These are phyloP conservation scores for Drosophila nigricruria DNA, from an alignment of 2,888 invertebrate species.

Conservation along the genomic window DNA sequence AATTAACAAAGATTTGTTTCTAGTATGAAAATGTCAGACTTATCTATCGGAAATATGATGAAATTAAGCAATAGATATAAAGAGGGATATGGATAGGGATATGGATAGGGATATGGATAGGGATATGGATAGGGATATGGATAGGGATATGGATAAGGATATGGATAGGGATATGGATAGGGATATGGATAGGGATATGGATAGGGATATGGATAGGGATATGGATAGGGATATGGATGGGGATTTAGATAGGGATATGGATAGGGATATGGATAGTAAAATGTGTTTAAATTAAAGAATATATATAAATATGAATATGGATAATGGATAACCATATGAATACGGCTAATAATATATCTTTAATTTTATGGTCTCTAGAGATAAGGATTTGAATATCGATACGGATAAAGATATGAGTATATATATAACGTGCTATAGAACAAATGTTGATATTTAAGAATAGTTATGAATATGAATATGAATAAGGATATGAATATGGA, in stretches of 20 bases:
- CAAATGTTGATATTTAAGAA: too few relatives aligned
- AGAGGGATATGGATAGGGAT: not conserved
- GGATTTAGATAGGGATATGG: not conserved
- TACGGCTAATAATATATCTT: too few relatives aligned
- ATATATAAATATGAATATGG: not conserved
- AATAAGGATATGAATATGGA: too few relatives aligned
- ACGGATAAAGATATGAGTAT: not conserved
- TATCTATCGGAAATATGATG: not conserved
- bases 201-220: not conserved
- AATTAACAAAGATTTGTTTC: not conserved
- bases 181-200: not conserved
- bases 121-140: not conserved
- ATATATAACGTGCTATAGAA: too few relatives aligned
- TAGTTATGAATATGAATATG: not conserved
- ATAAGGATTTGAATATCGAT: too few relatives aligned
- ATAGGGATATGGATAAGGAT: not conserved
- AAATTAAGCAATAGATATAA: not conserved
- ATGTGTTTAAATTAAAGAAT: too few relatives aligned
- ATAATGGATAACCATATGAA: too few relatives aligned
- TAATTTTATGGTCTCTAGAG: too few relatives aligned
- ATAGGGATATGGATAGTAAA: not conserved
- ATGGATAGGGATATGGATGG: not conserved
- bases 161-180: not conserved
- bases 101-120: not conserved
- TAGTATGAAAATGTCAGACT: not conserved